Base-by-base conservation (phyloP, 2,888 invertebrate genomes). In the Diplazon laetatorius region DNA sequence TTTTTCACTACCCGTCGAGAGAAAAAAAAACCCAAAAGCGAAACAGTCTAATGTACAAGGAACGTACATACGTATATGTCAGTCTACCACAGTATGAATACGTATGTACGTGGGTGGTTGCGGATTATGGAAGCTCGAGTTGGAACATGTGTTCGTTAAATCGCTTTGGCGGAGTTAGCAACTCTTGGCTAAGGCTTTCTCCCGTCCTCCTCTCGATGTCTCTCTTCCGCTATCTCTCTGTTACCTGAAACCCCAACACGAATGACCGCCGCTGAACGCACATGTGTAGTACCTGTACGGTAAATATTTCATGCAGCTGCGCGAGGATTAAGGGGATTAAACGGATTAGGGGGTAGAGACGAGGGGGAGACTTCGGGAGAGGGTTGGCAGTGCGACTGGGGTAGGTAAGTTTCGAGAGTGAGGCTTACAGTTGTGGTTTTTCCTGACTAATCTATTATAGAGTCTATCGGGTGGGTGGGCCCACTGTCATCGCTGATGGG, bases 261-360 rank as follows among this genome's bases (percentile, higher is more conserved):
- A 73, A 60, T 74, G 62, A 70, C 62, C 76, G 62, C 62, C 66
- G 35, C 44, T 50, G 62, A 44, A 50, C 57, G 76, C 81, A 78
- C 77, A 78, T 82, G 79, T 55, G 55, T 52, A 55, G 55, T 83
- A 80, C 80, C 78, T 83, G 81, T 83, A 84, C 83, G 86, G 87
- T 90, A 90, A 91, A 90, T 90, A 90, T 90, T 90, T 90, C 87
- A 90, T 89, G 88, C 88, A 89, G 88, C 88, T 89, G 87, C 85
- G 85, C 86, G 80, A 80, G 86, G 89, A 89, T 89, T 89, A 89
- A 88, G 85, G 84, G 84, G 87, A 85, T 90, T 87, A 87, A 87
- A 82, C 85, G 86, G 90, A 90, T 90, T 88, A 90, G 88, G 85
- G 85, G 80, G 44, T 52, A 68, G 30, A 75, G 84, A 85, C 78